Evolutionary conservation across 2,113 vertebrate species (phyloP).

Genomic region (Acrocephalus arundinaceus): DNA sequence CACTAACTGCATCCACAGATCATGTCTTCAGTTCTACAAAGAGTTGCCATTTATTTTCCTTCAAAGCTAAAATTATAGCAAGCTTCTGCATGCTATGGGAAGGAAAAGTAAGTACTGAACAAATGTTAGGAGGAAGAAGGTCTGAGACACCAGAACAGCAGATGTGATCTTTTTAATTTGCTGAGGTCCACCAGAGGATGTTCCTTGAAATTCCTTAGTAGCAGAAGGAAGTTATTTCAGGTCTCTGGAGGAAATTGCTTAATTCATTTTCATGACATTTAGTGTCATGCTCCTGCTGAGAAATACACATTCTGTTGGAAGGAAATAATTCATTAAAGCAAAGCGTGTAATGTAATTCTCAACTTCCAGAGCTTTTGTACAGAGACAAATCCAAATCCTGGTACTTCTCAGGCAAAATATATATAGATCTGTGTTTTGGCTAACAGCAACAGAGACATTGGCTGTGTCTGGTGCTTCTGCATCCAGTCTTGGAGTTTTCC

Average conservation of each 20-base stretch:
- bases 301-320: not conserved
- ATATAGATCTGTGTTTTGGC: not conserved
- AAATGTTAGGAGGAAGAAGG: not conserved
- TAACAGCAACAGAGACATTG: not conserved
- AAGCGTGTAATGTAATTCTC: not conserved
- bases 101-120: not conserved
- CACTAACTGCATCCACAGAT: not conserved
- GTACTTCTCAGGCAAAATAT: not conserved
- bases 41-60: not conserved
- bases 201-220: not conserved
- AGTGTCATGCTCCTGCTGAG: not conserved
- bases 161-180: constrained; percentile 24
- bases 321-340: constrained; percentile 5
- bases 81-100: not conserved
- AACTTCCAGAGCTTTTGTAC: not conserved
- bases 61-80: not conserved
- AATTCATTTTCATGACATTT: constrained; percentile 43
- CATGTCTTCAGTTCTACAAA: not conserved
- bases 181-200: constrained; percentile 3
- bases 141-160: not conserved
- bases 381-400: not conserved
- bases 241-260: constrained; percentile 14
- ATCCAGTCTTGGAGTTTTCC: not conserved
- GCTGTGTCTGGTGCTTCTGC: not conserved
- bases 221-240: not conserved